Evolutionary conservation across 2,113 vertebrate species (phyloP), one percentile per base, ranked within the genome.

Genomic region (Trochalopteron elliotii): DNA sequence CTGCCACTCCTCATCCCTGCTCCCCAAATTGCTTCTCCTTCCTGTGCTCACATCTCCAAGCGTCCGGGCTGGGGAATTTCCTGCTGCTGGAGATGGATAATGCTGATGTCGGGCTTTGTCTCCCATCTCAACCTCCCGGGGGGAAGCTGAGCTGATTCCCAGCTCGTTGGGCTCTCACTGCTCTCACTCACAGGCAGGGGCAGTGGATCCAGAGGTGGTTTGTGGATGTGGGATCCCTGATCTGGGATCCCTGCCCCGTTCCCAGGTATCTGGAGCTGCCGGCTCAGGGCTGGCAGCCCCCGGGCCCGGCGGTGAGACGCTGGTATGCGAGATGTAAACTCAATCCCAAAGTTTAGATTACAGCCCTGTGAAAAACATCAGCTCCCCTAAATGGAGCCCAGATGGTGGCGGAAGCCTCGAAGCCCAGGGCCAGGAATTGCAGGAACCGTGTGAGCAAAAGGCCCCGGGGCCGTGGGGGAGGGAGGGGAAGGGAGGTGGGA

Each of bases 341-440:
- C 87, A 30, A 69, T 71, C 33, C 81, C 91, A 21, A 85, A 61
- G 96, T 96, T 96, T 96, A 94, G 94, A 93, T 97, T 95, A 79
- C 89, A 91, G 95, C 91, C 94, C 95, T 97, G 94, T 18, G 93
- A 91, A 96, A 96, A 96, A 91, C 93, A 97, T 96, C 96, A 97
- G 89, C 95, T 97, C 93, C 95, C 95, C 96, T 96, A 96, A 96
- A 96, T 96, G 95, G 95, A 96, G 95, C 95, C 95, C 96, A 97
- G 96, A 96, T 96, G 96, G 95, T 79, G 93, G 95, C 77, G 81
- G 94, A 79, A 94, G 79, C 63, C 72, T 86, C 27, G 37, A 13
- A 90, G 84, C 57, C 14, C 0, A 19, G 91, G 90, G 94, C 93
- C 88, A 50, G 90, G 94, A 88, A 75, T 77, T 56, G 69, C 60